Evolutionary conservation across 1,140 invertebrate genomes (phyloP).

Genomic region (Nylanderia fulva): DNA sequence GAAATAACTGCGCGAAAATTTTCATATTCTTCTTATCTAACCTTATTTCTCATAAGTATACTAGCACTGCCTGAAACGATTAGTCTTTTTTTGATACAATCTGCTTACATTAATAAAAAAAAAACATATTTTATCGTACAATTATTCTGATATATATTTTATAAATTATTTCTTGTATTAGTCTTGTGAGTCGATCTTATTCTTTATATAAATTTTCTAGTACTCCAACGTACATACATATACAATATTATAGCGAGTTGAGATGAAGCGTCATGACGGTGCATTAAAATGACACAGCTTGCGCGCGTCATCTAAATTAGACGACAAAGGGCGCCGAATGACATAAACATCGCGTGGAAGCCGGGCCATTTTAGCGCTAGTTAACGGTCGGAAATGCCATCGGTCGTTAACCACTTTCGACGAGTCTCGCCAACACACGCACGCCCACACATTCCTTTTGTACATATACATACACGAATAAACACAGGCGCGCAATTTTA

Average conservation of each 20-base stretch:
- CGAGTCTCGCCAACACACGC: constrained; percentile 29
- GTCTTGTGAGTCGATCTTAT: not conserved
- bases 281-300: constrained; percentile 17
- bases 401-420: constrained; percentile 65
- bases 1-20: constrained; percentile 23
- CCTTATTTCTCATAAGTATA: constrained; percentile 20
- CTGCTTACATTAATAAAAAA: too few relatives aligned
- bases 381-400: constrained; percentile 62
- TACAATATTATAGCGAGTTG: not conserved
- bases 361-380: constrained; percentile 50
- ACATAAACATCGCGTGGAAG: constrained; percentile 25
- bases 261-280: constrained; percentile 1
- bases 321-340: constrained; percentile 53
- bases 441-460: not conserved
- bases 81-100: too few relatives aligned
- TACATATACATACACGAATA: not conserved
- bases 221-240: not conserved
- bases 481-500: constrained; percentile 49
- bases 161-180: not conserved
- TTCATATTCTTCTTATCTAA: not conserved
- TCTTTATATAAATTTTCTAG: not conserved
- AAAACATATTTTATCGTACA: too few relatives aligned
- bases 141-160: not conserved
- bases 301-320: constrained; percentile 57
- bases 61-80: not conserved